Percentiles rank a stretch among this genome's conserved stretches.
phyloP scores from a whole-genome alignment of 2,888 invertebrate genomes.

The Eupsilia transversa region DNA sequence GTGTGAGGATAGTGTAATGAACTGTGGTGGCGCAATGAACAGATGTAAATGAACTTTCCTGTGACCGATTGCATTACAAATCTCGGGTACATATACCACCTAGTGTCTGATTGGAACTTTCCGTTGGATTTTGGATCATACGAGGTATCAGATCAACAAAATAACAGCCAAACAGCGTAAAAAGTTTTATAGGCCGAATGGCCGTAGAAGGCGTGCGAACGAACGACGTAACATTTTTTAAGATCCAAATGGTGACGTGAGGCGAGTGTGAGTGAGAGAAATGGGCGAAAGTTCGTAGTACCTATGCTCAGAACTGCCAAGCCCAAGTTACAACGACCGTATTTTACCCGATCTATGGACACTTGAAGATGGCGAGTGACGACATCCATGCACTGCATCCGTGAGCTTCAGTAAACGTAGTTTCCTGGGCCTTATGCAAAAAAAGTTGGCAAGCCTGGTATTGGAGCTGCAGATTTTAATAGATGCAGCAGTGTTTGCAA shows the following conservation, averaged over 20 bases:
- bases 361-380: neutral
- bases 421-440: neutral
- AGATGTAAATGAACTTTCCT: neutral
- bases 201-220: too few relatives aligned
- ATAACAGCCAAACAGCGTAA: too few relatives aligned
- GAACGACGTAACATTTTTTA: too few relatives aligned
- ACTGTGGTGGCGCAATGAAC: conserved; percentile 22
- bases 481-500: neutral
- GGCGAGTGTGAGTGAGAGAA: too few relatives aligned
- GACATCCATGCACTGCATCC: neutral
- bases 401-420: neutral
- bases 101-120: neutral
- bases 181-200: too few relatives aligned
- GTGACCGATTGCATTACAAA: neutral
- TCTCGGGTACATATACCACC: neutral
- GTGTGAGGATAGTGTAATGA: conserved; percentile 37
- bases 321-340: too few relatives aligned
- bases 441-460: neutral
- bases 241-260: too few relatives aligned
- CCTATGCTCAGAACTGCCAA: too few relatives aligned
- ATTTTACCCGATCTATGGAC: too few relatives aligned
- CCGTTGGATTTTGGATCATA: too few relatives aligned
- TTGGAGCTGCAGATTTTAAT: neutral
- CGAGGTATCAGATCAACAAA: too few relatives aligned
- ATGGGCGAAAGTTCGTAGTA: too few relatives aligned